Percentiles rank a stretch among this genome's conserved stretches.
These are phyloP conservation scores for Homalodisca vitripennis DNA, from an alignment of 1,140 invertebrate species.

Conservation along the genomic window DNA sequence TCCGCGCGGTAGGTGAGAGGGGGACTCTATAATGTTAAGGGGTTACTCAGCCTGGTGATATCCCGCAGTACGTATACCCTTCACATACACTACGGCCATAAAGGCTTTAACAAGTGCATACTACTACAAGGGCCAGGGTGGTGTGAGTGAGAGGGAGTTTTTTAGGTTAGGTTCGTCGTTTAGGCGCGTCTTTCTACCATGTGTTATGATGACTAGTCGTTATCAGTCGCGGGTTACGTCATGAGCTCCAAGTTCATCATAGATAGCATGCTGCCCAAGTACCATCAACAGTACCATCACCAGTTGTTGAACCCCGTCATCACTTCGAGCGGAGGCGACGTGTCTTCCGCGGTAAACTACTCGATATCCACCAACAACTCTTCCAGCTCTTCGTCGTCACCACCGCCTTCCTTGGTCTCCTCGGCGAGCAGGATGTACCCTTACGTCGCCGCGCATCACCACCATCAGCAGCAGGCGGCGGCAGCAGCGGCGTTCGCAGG, in stretches of 20 bases:
- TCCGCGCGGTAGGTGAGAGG: slow-evolving; percentile 21
- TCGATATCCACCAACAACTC: slow-evolving; percentile 46
- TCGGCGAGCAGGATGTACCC: slow-evolving; percentile 62
- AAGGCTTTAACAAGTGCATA: slow-evolving; percentile 28
- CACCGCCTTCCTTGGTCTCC: slow-evolving; percentile 51
- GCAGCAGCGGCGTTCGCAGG: slow-evolving; percentile 62
- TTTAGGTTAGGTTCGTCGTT: slow-evolving; percentile 28
- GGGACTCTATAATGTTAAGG: slow-evolving; percentile 26
- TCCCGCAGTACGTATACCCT: slow-evolving; percentile 28
- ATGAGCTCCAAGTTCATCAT: slow-evolving; percentile 97
- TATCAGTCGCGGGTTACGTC: slow-evolving; percentile 34
- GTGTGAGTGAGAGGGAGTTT: background rate
- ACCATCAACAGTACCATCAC: slow-evolving; percentile 77
- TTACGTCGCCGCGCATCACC: slow-evolving; percentile 68
- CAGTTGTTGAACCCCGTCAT: slow-evolving; percentile 55
- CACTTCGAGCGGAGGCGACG: slow-evolving; percentile 45
- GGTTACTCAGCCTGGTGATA: slow-evolving; percentile 26
- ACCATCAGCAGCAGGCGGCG: slow-evolving; percentile 67
- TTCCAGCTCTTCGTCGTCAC: slow-evolving; percentile 52
- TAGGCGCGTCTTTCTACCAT: background rate
- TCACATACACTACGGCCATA: slow-evolving; percentile 30
- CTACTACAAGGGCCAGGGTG: background rate
- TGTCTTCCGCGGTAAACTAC: slow-evolving; percentile 52
- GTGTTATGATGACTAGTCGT: slow-evolving; percentile 31
- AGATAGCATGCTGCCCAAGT: slow-evolving; percentile 96